Conservation (phyloP, 2,797 vertebrate species). For the Morelia viridis region DNA sequence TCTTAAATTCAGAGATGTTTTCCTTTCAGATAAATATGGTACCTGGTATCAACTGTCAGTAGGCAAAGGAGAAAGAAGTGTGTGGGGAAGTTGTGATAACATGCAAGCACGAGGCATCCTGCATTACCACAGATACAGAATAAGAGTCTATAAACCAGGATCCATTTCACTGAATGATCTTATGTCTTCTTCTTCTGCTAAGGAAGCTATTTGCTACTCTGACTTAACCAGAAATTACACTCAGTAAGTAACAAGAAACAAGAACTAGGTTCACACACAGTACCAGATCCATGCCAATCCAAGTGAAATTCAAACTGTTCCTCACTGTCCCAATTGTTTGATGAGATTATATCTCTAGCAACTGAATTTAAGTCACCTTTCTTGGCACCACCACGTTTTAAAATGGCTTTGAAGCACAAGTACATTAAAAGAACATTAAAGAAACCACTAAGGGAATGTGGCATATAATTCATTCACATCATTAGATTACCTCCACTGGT, state of each 20-base stretch:
- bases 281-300: neutral
- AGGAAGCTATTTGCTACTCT: neutral
- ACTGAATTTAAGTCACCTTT: conserved; percentile 5
- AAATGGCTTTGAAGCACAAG: neutral
- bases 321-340: neutral
- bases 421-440: conserved; percentile 36
- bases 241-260: neutral
- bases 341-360: conserved; percentile 19
- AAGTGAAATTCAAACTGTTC: neutral
- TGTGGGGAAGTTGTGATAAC: neutral
- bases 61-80: neutral
- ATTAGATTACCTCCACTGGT: conserved; percentile 82
- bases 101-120: neutral
- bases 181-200: neutral
- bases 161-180: neutral
- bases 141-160: neutral
- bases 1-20: neutral
- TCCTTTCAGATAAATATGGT: neutral
- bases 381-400: conserved; percentile 1
- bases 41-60: neutral
- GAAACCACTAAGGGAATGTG: conserved; percentile 38
- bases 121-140: neutral
- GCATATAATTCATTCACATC: conserved; percentile 28
- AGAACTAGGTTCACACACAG: neutral
- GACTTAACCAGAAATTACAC: neutral